phyloP scores from a whole-genome alignment of 2,888 invertebrate species.

The Phragmatobia fuliginosa region DNA sequence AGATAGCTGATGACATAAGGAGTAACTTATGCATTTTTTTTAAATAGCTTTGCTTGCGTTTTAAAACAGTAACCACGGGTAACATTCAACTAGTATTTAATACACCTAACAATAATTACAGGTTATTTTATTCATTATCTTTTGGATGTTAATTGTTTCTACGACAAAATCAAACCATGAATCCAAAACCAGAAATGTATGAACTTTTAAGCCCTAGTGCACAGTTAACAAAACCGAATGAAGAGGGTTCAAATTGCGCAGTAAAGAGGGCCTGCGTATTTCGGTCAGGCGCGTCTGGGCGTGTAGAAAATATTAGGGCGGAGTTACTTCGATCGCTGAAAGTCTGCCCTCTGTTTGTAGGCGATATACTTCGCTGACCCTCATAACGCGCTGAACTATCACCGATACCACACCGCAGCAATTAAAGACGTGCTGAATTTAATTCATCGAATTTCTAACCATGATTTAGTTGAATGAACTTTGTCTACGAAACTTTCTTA shows the following conservation, averaged over 20 bases:
- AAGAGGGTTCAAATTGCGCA: constrained; percentile 10
- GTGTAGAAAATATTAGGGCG: constrained; percentile 49
- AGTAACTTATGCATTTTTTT: no score
- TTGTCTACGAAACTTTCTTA: background rate
- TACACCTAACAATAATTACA: no score
- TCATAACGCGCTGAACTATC: constrained; percentile 39
- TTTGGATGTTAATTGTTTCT: background rate
- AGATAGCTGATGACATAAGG: no score
- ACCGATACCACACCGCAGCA: constrained; percentile 23
- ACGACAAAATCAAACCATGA: background rate
- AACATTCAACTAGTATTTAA: no score
- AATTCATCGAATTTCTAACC: background rate
- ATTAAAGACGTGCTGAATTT: background rate
- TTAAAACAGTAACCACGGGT: no score
- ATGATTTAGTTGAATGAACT: background rate
- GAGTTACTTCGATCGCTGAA: constrained; percentile 42
- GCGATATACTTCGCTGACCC: constrained; percentile 34
- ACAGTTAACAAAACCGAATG: background rate
- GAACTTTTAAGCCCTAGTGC: background rate
- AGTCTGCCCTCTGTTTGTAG: constrained; percentile 40
- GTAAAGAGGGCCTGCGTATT: constrained; percentile 7
- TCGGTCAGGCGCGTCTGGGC: constrained; percentile 37
- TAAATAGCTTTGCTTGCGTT: no score
- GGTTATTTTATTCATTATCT: background rate
- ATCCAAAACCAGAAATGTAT: background rate